phyloP scores from a whole-genome alignment of 1,140 invertebrate genomes.

The Diprion similis region DNA sequence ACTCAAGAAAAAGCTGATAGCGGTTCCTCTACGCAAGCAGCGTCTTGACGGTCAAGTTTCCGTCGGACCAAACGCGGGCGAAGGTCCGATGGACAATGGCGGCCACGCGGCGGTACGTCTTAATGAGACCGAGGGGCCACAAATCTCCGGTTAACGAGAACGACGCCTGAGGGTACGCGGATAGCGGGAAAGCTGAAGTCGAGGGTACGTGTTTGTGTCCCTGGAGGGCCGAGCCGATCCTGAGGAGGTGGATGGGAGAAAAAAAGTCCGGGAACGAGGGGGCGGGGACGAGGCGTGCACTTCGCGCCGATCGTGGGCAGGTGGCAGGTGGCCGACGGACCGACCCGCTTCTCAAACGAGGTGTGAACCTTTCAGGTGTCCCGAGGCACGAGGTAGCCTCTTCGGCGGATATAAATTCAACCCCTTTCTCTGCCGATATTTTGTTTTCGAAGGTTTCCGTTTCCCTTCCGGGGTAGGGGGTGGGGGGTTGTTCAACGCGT shows the following conservation, averaged over 20 bases:
- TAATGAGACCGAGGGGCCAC: neutral
- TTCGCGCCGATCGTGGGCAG: neutral
- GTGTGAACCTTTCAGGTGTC: neutral
- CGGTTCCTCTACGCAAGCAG: too few species aligned
- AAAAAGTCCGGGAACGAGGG: neutral
- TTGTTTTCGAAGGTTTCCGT: too few species aligned
- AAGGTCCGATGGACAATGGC: neutral
- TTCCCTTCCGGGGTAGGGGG: too few species aligned
- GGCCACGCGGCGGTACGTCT: neutral
- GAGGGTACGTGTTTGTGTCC: too few species aligned
- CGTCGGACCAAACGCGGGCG: neutral
- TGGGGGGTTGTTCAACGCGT: neutral
- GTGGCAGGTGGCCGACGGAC: neutral
- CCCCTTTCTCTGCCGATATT: neutral
- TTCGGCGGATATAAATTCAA: neutral
- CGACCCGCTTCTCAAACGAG: neutral
- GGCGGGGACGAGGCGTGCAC: neutral
- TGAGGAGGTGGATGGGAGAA: neutral
- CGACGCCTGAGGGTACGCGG: neutral
- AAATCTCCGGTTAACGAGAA: constrained; percentile 5
- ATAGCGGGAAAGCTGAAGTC: too few species aligned
- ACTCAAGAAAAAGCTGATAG: too few species aligned
- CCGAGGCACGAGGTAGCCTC: neutral
- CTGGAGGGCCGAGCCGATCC: too few species aligned
- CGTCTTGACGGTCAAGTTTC: neutral